These are phyloP conservation scores for Perccottus glenii DNA, from an alignment of 2,113 vertebrate species.

Conservation along the genomic window DNA sequence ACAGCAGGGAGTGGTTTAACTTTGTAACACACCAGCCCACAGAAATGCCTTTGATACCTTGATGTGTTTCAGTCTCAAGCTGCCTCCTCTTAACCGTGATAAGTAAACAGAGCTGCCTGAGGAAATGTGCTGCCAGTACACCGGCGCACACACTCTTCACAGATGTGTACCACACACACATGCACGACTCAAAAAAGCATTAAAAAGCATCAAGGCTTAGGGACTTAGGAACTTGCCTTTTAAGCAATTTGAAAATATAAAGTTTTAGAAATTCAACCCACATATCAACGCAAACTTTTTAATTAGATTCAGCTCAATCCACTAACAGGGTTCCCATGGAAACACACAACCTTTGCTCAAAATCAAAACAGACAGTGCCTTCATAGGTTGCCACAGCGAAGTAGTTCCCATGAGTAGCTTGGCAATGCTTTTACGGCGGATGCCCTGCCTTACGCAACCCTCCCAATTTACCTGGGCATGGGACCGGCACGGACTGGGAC, in stretches of 20 bases:
- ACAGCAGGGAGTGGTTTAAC: constrained; percentile 74
- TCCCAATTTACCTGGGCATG: no score
- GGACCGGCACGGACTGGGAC: no score
- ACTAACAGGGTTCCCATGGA: neutral
- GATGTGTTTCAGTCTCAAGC: constrained; percentile 66
- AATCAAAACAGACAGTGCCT: neutral
- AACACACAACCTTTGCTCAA: neutral
- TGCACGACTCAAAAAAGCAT: constrained; percentile 50
- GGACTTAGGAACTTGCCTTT: constrained; percentile 53
- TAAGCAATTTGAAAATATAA: constrained; percentile 10
- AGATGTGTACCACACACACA: neutral
- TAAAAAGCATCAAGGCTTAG: constrained; percentile 40
- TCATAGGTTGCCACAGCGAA: no score
- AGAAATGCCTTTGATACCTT: constrained; percentile 78
- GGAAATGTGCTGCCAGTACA: constrained; percentile 47
- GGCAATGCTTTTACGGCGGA: no score
- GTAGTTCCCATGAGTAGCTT: no score
- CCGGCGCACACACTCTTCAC: neutral
- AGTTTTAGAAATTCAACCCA: constrained; percentile 25
- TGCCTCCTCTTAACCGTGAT: constrained; percentile 57
- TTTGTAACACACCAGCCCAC: constrained; percentile 69
- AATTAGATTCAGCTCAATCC: constrained; percentile 1
- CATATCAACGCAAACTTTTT: constrained; percentile 21
- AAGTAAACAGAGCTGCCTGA: constrained; percentile 66
- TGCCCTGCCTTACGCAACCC: no score